phyloP scores from a whole-genome alignment of 2,113 vertebrate genomes.

The Scytalopus superciliaris region DNA sequence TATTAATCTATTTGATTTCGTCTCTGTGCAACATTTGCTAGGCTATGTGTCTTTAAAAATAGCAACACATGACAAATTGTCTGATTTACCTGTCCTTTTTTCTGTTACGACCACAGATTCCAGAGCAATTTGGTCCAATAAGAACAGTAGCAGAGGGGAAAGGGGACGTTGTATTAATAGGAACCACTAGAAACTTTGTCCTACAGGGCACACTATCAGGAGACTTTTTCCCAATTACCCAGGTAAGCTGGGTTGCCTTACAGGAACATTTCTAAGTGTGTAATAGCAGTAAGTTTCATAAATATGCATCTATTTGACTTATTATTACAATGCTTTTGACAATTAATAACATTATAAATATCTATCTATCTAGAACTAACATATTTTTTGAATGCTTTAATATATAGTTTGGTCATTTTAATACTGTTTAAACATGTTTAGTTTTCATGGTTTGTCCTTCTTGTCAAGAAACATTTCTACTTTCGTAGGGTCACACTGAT shows the following conservation, averaged over 20 bases:
- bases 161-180: conserved; percentile 89
- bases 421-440: background rate
- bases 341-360: background rate
- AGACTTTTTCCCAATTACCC: conserved; percentile 90
- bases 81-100: background rate
- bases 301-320: background rate
- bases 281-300: background rate
- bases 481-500: conserved; percentile 90
- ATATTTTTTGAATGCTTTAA: background rate
- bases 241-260: conserved; percentile 74
- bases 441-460: background rate
- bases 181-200: conserved; percentile 94
- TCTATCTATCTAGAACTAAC: background rate
- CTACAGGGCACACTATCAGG: conserved; percentile 89
- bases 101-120: conserved; percentile 79
- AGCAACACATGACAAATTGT: background rate
- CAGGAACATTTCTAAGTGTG: background rate
- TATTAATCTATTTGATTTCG: background rate
- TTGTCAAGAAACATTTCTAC: background rate
- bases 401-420: background rate
- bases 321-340: background rate
- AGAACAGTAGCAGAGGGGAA: conserved; percentile 93
- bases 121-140: conserved; percentile 92
- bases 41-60: background rate
- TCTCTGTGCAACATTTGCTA: background rate